Evolutionary conservation across 1,140 invertebrate genomes (phyloP).

Genomic region (Caenorhabditis remanei): DNA sequence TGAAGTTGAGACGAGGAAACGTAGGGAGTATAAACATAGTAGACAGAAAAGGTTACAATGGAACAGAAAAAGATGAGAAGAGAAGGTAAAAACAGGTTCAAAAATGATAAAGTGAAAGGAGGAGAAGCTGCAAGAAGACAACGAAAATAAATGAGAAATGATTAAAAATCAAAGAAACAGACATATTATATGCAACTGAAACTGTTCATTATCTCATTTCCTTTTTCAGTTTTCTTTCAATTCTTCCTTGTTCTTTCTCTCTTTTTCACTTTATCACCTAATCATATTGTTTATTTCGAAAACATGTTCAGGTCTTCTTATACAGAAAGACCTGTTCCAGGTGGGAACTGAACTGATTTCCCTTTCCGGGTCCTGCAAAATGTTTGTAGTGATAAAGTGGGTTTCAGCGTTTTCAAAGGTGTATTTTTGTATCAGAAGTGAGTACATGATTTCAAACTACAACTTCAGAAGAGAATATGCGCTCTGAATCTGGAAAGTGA

Average conservation of each 20-base stretch:
- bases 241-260: not conserved
- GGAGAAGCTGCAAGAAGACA: not conserved
- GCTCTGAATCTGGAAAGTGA: too few species aligned
- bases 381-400: not conserved
- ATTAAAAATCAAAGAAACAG: not conserved
- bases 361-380: slow-evolving; percentile 11
- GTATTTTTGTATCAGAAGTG: too few species aligned
- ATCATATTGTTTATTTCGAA: slow-evolving; percentile 29
- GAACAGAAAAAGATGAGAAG: not conserved
- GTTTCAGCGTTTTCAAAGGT: too few species aligned
- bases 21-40: not conserved
- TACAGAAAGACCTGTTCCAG: slow-evolving; percentile 37
- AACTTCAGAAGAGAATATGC: too few species aligned
- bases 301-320: not conserved
- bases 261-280: slow-evolving; percentile 1
- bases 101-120: slow-evolving; percentile 22
- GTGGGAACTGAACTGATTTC: slow-evolving; percentile 38
- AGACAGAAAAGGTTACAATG: slow-evolving; percentile 9
- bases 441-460: too few species aligned
- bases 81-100: not conserved
- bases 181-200: not conserved
- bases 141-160: not conserved
- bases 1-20: not conserved
- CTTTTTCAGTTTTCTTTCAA: not conserved
- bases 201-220: not conserved